Evolutionary conservation across 2,113 vertebrate species (phyloP), one percentile per base, ranked within the genome.

Genomic region (Gadus macrocephalus): DNA sequence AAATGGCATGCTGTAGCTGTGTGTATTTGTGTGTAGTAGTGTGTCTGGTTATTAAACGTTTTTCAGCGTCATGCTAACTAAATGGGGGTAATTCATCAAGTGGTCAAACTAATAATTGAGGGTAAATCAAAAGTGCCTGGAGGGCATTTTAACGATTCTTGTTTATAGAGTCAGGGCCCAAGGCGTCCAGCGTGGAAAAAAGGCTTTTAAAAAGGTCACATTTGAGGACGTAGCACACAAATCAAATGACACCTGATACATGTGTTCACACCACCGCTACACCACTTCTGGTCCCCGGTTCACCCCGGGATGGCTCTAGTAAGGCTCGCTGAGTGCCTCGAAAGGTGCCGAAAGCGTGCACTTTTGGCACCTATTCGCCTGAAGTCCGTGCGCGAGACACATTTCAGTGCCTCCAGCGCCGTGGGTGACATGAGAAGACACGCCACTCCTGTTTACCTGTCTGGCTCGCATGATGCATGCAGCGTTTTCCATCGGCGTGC

Each of bases 361-460:
- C 31, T 35, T 49, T 49, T 49, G 42, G 42, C 42, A 49, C 8
- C 42, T 9, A 9, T 12, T 9, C 2, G 55, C 5, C n/a, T 58
- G n/a, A 14, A n/a, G 1, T 58, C 15, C n/a, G 55, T 16, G 55
- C 55, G 1, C n/a, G 2, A 9, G 5, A 17, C 55, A 14, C 55
- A 17, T 16, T 58, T 16, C 15, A 17, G 55, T 17, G n/a, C 15
- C 15, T 4, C 2, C 55, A 14, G 55, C 55, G n/a, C 15, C 67
- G 69, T 62, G 14, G 42, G 28, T 71, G 75, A 78, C 83, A 74
- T 86, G 87, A 86, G 70, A 71, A 56, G 77, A 80, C 85, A 81
- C 76, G 86, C 76, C 86, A 62, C 76, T 73, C 75, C 67, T 81
- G 79, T 86, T 87, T 85, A 86, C 85, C 78, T 82, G 86, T 84